Evolutionary conservation across 2,888 invertebrate genomes (phyloP).

Genomic region (Latheticus oryzae): DNA sequence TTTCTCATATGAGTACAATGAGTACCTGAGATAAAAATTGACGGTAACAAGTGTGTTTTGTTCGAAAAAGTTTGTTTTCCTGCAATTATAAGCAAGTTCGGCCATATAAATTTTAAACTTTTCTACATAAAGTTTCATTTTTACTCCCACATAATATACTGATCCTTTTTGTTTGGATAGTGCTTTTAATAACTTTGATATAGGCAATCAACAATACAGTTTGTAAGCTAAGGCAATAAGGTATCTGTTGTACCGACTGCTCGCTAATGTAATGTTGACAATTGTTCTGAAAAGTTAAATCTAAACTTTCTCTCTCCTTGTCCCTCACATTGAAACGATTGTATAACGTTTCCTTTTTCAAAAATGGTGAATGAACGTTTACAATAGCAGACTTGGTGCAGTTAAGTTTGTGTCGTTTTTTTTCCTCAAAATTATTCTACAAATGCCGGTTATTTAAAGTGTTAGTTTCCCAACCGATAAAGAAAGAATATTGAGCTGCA

Average conservation of each 20-base stretch:
- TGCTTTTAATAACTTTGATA: too few species aligned
- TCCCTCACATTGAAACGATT: conserved; percentile 1
- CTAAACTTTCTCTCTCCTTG: conserved; percentile 14
- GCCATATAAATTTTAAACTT: too few species aligned
- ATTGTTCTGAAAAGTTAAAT: conserved; percentile 37
- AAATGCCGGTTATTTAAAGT: conserved; percentile 33
- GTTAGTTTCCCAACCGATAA: conserved; percentile 27
- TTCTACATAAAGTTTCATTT: too few species aligned
- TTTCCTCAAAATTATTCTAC: conserved; percentile 25
- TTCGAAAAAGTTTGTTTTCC: too few species aligned
- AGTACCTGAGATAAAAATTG: too few species aligned
- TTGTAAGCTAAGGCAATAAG: background rate
- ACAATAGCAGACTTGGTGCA: conserved; percentile 43
- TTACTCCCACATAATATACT: too few species aligned
- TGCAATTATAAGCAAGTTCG: too few species aligned
- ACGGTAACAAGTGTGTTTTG: too few species aligned
- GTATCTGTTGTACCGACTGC: conserved; percentile 22
- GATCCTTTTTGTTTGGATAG: too few species aligned
- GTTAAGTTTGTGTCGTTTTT: conserved; percentile 36
- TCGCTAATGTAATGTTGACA: conserved; percentile 36
- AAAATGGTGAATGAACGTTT: conserved; percentile 58
- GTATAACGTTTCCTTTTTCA: conserved; percentile 50
- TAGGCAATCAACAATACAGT: conserved; percentile 12
- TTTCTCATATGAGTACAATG: too few species aligned
- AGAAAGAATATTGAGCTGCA: conserved; percentile 42